phyloP scores from a whole-genome alignment of 2,888 invertebrate genomes.

The Doris montereyensis region DNA sequence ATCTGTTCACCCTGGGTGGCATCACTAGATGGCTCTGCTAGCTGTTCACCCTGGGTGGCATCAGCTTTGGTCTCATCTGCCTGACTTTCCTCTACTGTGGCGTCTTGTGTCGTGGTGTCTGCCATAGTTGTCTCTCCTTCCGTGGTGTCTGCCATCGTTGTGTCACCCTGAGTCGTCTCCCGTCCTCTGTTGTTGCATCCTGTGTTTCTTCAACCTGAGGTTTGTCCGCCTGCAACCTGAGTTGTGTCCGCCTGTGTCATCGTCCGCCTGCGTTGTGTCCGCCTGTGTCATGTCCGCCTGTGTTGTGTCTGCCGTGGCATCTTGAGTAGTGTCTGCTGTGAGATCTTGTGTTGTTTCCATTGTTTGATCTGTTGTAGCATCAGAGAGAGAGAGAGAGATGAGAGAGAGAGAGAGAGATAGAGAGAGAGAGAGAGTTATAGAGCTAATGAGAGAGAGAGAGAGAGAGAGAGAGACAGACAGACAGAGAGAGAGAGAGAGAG shows the following conservation, averaged over 20 bases:
- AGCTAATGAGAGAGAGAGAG: too few species aligned
- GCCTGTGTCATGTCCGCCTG: neutral
- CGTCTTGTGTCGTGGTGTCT: neutral
- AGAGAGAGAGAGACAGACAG: too few species aligned
- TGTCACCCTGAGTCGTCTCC: neutral
- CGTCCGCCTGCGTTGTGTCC: conserved; percentile 1
- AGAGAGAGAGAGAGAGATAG: neutral
- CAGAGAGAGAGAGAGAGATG: neutral
- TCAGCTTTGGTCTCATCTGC: too few species aligned
- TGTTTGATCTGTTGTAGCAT: neutral
- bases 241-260: neutral
- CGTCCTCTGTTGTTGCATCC: too few species aligned
- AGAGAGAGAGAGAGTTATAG: neutral
- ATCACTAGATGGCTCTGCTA: neutral
- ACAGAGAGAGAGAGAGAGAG: neutral
- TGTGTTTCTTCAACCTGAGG: too few species aligned
- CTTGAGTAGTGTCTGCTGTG: neutral
- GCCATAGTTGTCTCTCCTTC: neutral
- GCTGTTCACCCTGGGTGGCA: too few species aligned
- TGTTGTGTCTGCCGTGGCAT: neutral
- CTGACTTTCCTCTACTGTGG: neutral
- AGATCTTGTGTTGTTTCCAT: conserved; percentile 12
- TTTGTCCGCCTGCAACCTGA: too few species aligned
- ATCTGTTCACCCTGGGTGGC: too few species aligned
- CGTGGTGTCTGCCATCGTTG: neutral